Base-by-base conservation (phyloP, 2,888 invertebrate genomes). In the Bembecia ichneumoniformis region DNA sequence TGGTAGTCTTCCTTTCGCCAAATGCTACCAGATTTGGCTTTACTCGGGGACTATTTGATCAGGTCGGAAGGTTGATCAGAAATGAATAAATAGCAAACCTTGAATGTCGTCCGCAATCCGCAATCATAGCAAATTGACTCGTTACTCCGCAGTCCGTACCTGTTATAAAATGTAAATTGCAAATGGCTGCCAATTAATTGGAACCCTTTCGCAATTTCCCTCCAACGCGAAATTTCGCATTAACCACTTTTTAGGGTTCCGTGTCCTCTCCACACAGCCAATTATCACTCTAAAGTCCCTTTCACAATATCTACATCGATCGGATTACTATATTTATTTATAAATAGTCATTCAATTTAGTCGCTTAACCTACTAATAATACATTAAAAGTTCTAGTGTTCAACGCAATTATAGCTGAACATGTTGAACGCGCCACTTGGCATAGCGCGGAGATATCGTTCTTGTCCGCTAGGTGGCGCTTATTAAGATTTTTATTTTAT, bases 151-250 rank as follows among this genome's bases (percentile, higher is more conserved):
- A 40, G 14, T 40, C 40, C 40, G 46, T 46, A 46, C 20, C 46
- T 46, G 46, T 40, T 40, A 40, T 40, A 40, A 40, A 40, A 40
- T 40, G 40, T n/a, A 46, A 46, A 46, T 46, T 46, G 20, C 46
- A 46, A 46, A 46, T 46, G 46, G 46, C 46, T n/a, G 28, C 46
- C 46, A 46, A 46, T 46, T 46, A 46, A 46, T 46, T 20, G n/a
- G 40, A 40, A 40, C 40, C 40, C 40, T 40, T 40, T 40, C 14
- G 40, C 40, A 40, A 40, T 40, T 40, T 40, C 11, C 5, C 40
- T 13, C 40, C 40, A 14, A 14, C 40, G n/a, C 13, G n/a, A 40
- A 40, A 40, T 40, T 40, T 40, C 40, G 40, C 40, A 13, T 40
- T 40, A 40, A 40, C 40, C 13, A 40, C 40, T 40, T 40, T 40